These are phyloP conservation scores for Zygaena filipendulae DNA, from an alignment of 2,888 invertebrate genomes.

Conservation along the genomic window DNA sequence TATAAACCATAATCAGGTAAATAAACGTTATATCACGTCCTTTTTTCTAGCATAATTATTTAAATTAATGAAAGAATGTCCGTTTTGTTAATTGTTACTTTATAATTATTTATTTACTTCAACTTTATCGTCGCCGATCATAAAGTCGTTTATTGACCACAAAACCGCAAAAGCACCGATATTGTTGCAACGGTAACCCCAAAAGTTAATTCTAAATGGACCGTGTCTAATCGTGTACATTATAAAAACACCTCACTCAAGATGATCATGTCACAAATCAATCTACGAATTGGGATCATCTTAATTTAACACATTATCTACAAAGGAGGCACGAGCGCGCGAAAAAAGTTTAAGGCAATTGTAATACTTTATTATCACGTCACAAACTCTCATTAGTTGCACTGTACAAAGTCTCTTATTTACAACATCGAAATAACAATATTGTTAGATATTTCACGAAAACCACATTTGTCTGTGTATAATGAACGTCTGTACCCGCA, in stretches of 20 bases:
- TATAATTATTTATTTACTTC: too few relatives aligned
- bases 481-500: slow-evolving; percentile 68
- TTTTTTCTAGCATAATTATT: slow-evolving; percentile 40
- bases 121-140: too few relatives aligned
- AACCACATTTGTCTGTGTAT: slow-evolving; percentile 58
- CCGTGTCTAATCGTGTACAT: slow-evolving; percentile 58
- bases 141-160: too few relatives aligned
- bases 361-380: too few relatives aligned
- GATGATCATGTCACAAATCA: slow-evolving; percentile 53
- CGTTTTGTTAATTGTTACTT: too few relatives aligned
- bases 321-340: too few relatives aligned
- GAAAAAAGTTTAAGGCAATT: too few relatives aligned
- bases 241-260: slow-evolving; percentile 46
- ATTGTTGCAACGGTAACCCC: slow-evolving; percentile 54
- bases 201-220: slow-evolving; percentile 43
- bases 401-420: too few relatives aligned
- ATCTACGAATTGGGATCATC: slow-evolving; percentile 35
- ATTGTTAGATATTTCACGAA: slow-evolving; percentile 52
- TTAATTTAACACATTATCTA: too few relatives aligned
- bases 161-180: slow-evolving; percentile 35
- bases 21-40: slow-evolving; percentile 28
- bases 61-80: slow-evolving; percentile 26
- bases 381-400: too few relatives aligned
- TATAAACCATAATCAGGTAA: slow-evolving; percentile 4
- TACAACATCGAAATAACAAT: too few relatives aligned